phyloP scores from a whole-genome alignment of 2,888 invertebrate species.

The Folsomia manolachei region DNA sequence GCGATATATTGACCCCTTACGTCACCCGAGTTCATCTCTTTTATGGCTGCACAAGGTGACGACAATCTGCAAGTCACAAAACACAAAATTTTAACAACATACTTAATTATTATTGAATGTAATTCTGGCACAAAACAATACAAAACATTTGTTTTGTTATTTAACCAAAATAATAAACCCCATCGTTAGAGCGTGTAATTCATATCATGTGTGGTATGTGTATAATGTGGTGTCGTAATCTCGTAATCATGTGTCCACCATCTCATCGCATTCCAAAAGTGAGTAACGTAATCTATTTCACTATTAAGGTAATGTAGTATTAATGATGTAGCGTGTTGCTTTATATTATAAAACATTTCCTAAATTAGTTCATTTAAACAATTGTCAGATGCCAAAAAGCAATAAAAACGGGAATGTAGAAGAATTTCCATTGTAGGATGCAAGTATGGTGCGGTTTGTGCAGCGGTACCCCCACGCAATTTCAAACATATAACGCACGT shows the following conservation, averaged over 20 bases:
- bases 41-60: background rate
- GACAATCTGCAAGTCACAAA: background rate
- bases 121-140: background rate
- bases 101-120: background rate
- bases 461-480: background rate
- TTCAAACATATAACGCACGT: background rate
- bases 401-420: background rate
- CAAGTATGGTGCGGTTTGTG: background rate
- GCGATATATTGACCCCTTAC: background rate
- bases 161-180: background rate
- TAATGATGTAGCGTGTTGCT: background rate
- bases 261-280: no score
- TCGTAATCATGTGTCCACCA: background rate
- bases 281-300: background rate
- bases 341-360: background rate
- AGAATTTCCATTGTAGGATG: background rate
- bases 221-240: background rate
- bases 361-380: background rate
- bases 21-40: background rate
- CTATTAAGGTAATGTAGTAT: background rate
- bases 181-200: background rate
- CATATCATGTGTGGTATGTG: no score
- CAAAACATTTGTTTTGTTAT: background rate
- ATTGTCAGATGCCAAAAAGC: background rate
- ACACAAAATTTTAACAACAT: background rate